Conservation (phyloP, 2,113 vertebrate genomes). For the Empidonax alnorum region DNA sequence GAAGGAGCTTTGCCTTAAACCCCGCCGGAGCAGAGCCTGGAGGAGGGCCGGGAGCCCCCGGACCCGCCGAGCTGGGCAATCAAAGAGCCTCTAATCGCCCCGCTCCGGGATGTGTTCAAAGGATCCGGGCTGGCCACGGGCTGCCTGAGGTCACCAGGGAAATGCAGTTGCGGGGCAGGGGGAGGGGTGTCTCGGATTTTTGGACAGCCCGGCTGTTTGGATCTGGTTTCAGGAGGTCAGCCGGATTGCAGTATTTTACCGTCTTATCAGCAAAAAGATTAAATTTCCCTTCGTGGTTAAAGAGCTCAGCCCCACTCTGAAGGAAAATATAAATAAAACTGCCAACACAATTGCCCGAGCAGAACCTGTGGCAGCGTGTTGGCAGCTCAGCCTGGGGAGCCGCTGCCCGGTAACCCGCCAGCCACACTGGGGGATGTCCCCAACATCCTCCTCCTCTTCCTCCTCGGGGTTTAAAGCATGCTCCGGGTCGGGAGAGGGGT, state of each 20-base stretch:
- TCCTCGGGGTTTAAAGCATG: not conserved
- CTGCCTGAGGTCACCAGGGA: constrained; percentile 62
- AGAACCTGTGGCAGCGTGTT: not conserved
- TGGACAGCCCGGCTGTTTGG: constrained; percentile 41
- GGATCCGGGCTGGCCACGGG: constrained; percentile 62
- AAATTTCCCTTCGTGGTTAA: constrained; percentile 22
- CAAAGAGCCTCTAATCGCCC: constrained; percentile 53
- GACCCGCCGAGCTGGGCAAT: constrained; percentile 59
- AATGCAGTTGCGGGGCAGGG: constrained; percentile 20
- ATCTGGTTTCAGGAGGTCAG: constrained; percentile 49
- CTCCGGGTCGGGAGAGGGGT: not conserved
- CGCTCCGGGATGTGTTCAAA: constrained; percentile 58
- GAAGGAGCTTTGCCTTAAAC: constrained; percentile 39
- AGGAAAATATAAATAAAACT: constrained; percentile 29
- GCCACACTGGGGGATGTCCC: not conserved
- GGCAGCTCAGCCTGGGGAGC: not conserved
- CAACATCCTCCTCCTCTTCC: not conserved
- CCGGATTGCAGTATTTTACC: constrained; percentile 33
- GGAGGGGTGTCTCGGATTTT: constrained; percentile 51
- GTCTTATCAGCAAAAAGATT: constrained; percentile 64
- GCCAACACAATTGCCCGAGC: not conserved
- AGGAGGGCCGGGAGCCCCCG: not conserved
- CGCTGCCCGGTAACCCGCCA: not conserved
- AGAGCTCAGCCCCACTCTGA: not conserved
- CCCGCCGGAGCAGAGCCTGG: not conserved